A percentile compares a stretch with the other conserved stretches of the same genome.
Conservation (phyloP, 2,113 vertebrate species). For the Atlantisia rogersi region DNA sequence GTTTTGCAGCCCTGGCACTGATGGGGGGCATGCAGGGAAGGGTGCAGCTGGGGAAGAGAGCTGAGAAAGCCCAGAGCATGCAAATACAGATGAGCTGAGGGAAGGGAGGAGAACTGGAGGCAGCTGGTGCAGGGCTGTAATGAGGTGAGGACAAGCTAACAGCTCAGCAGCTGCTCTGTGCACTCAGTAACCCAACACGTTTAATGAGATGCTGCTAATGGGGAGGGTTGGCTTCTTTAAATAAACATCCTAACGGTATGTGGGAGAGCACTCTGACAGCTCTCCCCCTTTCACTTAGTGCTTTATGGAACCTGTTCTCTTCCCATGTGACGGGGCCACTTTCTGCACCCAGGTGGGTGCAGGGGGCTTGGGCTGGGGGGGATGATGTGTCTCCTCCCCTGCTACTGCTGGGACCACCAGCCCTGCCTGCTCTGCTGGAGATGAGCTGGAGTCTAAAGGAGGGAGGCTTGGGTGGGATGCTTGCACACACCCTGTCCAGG, state of each 20-base stretch:
- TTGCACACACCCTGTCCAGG: fast-evolving
- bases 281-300: background rate
- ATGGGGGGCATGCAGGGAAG: background rate
- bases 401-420: background rate
- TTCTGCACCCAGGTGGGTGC: fast-evolving
- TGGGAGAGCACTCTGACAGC: background rate
- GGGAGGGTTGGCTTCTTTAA: background rate
- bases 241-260: background rate
- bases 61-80: background rate
- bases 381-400: too few relatives aligned
- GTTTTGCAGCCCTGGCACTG: background rate
- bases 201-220: slow-evolving; percentile 35
- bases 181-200: background rate
- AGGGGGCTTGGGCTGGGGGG: background rate
- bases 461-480: background rate
- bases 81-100: background rate
- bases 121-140: background rate
- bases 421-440: fast-evolving
- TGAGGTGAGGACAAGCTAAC: slow-evolving; percentile 8
- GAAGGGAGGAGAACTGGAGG: background rate
- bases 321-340: background rate
- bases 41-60: background rate
- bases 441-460: background rate
- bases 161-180: background rate
- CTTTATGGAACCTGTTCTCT: background rate